These are phyloP conservation scores for human DNA, from an alignment of 2,113 vertebrate species.

Conservation along the genomic window DNA sequence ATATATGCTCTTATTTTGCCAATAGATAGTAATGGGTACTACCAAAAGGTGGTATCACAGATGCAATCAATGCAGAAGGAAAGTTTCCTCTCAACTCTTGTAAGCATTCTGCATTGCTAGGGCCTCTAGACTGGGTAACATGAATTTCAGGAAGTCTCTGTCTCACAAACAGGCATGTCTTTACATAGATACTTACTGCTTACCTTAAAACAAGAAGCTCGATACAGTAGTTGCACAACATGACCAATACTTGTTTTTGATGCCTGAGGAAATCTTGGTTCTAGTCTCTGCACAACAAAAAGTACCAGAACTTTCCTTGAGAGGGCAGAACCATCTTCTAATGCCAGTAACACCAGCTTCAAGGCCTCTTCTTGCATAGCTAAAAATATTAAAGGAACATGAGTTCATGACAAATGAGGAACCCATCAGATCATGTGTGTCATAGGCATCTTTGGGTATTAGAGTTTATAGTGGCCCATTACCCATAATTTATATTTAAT, in stretches of 20 bases:
- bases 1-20: not conserved
- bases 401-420: slow-evolving; percentile 26
- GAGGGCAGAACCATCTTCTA: slow-evolving; percentile 97
- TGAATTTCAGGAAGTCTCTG: not conserved
- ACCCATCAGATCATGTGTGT: not conserved
- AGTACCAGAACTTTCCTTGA: slow-evolving; percentile 98
- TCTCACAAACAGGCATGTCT: not conserved
- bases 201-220: slow-evolving; percentile 99
- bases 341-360: slow-evolving; percentile 94
- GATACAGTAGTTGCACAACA: slow-evolving; percentile 98
- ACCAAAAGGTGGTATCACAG: not conserved
- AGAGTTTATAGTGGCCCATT: not conserved
- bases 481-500: not conserved
- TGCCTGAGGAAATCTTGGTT: slow-evolving; percentile 97
- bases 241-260: slow-evolving; percentile 99
- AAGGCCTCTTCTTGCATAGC: slow-evolving; percentile 98
- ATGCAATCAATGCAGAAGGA: not conserved
- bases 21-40: not conserved
- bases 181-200: not conserved
- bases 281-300: slow-evolving; percentile 98
- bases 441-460: not conserved
- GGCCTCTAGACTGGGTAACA: not conserved
- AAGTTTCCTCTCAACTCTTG: not conserved
- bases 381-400: slow-evolving; percentile 75
- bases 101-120: not conserved